Percentiles rank a stretch among this genome's conserved stretches.
Conservation (phyloP, 2,113 vertebrate genomes). For the Lutjanus erythropterus region DNA sequence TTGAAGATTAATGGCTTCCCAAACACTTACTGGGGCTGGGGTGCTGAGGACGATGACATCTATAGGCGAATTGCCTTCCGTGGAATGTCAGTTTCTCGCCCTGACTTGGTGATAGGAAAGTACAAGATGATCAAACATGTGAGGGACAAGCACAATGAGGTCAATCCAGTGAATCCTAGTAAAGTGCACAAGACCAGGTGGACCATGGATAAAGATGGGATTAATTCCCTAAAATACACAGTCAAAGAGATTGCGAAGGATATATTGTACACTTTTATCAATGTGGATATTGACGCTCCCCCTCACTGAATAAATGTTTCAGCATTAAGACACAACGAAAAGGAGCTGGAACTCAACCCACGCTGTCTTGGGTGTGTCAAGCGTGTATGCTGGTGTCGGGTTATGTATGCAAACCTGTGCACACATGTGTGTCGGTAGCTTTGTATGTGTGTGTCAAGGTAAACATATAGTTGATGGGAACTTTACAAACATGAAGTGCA, state of each 20-base stretch:
- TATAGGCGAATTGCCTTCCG: slow-evolving; percentile 73
- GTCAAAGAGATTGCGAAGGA: slow-evolving; percentile 86
- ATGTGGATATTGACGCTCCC: slow-evolving; percentile 86
- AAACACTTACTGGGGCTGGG: slow-evolving; percentile 98
- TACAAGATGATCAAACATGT: slow-evolving; percentile 93
- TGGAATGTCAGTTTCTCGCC: slow-evolving; percentile 92
- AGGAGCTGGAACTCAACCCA: neutral
- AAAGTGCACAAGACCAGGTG: slow-evolving; percentile 83
- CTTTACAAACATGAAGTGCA: neutral
- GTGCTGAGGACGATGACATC: slow-evolving; percentile 97
- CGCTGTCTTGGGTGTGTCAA: neutral
- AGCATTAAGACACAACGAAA: neutral
- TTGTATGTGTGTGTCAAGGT: neutral
- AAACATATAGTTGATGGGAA: neutral
- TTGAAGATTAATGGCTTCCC: slow-evolving; percentile 94
- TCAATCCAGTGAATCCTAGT: slow-evolving; percentile 85
- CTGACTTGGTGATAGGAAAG: slow-evolving; percentile 85
- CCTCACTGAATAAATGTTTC: neutral
- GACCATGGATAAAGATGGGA: slow-evolving; percentile 89
- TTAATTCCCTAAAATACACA: slow-evolving; percentile 89
- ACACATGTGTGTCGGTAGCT: neutral
- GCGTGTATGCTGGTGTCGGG: neutral
- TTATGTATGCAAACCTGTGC: neutral
- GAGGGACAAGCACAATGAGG: slow-evolving; percentile 91
- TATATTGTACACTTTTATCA: slow-evolving; percentile 90